Conservation (phyloP, 2,888 invertebrate species). For the Branchinecta sandiegonensis region DNA sequence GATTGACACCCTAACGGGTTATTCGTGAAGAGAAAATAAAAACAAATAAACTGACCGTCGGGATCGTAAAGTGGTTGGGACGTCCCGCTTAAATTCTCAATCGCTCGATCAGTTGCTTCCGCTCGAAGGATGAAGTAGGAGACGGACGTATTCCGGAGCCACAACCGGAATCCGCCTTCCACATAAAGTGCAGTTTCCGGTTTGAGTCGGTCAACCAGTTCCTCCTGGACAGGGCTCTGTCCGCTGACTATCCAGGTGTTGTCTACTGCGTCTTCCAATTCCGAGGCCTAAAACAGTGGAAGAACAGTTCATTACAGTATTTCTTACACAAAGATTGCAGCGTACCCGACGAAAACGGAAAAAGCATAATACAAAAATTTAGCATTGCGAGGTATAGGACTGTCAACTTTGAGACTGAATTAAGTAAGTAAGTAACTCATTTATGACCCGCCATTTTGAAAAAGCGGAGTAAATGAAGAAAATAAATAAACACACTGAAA, state of each 20-base stretch:
- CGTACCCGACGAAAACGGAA: too few species aligned
- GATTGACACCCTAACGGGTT: background rate
- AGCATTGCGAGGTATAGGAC: too few species aligned
- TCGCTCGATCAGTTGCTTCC: constrained; percentile 43
- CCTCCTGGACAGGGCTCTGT: constrained; percentile 58
- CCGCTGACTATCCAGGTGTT: constrained; percentile 85
- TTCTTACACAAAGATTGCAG: too few species aligned
- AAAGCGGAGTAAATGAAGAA: too few species aligned
- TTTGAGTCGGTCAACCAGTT: constrained; percentile 49
- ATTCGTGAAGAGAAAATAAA: too few species aligned
- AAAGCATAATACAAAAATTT: too few species aligned
- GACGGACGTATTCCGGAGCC: constrained; percentile 55
- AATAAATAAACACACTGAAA: too few species aligned
- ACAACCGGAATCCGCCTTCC: constrained; percentile 68
- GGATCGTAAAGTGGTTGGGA: constrained; percentile 35
- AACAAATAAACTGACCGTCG: constrained; percentile 44
- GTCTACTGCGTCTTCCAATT: constrained; percentile 59
- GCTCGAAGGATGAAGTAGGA: constrained; percentile 70
- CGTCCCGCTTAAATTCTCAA: constrained; percentile 35
- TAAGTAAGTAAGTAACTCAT: too few species aligned
- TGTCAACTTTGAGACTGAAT: too few species aligned
- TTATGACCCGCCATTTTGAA: too few species aligned
- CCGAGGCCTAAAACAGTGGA: constrained; percentile 42
- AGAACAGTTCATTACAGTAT: too few species aligned
- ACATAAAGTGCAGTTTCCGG: constrained; percentile 52